Percentiles rank a stretch among this genome's conserved stretches.
phyloP scores from a whole-genome alignment of 2,888 invertebrate genomes.

The Meiosimyza platycephala region DNA sequence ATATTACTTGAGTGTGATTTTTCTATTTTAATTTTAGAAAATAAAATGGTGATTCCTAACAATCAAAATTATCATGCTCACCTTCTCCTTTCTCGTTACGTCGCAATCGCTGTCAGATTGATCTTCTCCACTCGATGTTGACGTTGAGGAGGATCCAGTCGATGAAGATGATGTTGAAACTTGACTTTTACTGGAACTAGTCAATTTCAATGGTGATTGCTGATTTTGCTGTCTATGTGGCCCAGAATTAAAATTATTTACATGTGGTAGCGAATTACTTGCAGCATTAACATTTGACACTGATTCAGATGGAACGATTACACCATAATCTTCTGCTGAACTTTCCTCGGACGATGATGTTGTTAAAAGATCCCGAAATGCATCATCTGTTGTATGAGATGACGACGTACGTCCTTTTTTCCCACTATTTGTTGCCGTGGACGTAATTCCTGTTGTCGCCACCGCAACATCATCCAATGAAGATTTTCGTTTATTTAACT shows the following conservation, averaged over 20 bases:
- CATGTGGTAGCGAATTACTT: background rate
- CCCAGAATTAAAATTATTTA: background rate
- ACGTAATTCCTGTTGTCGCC: slow-evolving; percentile 22
- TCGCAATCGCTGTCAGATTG: slow-evolving; percentile 56
- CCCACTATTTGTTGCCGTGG: slow-evolving; percentile 34
- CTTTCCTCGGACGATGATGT: slow-evolving; percentile 41
- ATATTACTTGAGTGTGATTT: too few relatives aligned
- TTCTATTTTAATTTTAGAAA: too few relatives aligned
- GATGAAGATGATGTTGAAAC: slow-evolving; percentile 46
- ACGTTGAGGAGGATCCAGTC: slow-evolving; percentile 46
- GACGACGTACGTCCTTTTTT: slow-evolving; percentile 9
- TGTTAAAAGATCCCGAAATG: background rate
- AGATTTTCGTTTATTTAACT: slow-evolving; percentile 51
- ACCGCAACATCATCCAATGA: slow-evolving; percentile 44
- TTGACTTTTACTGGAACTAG: slow-evolving; percentile 39
- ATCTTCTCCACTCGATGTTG: slow-evolving; percentile 51
- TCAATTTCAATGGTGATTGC: slow-evolving; percentile 51
- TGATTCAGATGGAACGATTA: slow-evolving; percentile 39
- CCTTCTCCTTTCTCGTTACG: slow-evolving; percentile 52
- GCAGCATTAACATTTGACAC: background rate
- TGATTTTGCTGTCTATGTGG: slow-evolving; percentile 46
- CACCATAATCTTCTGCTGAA: slow-evolving; percentile 40
- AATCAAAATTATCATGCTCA: slow-evolving; percentile 20
- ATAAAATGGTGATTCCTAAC: too few relatives aligned
- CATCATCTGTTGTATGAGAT: too few relatives aligned